A percentile compares a stretch with the other conserved stretches of the same genome.
Conservation (phyloP, 2,888 invertebrate genomes). For the Icerya purchasi region DNA sequence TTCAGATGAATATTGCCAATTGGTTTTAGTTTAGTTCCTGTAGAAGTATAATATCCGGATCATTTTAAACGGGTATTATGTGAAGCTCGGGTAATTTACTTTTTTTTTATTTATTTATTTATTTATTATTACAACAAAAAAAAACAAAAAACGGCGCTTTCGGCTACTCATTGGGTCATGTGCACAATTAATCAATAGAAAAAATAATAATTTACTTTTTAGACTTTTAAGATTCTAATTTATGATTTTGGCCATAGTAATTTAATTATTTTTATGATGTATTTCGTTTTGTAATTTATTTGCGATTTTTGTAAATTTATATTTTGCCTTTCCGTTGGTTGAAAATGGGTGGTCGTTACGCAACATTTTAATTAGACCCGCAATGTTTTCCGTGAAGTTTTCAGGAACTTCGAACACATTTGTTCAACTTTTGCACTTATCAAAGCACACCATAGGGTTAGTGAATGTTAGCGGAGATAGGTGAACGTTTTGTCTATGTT, state of each 20-base stretch:
- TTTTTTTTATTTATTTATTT: too few species aligned
- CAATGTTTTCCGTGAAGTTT: background rate
- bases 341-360: background rate
- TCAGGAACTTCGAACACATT: background rate
- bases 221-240: background rate
- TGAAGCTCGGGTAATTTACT: background rate
- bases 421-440: background rate
- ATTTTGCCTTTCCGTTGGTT: too few species aligned
- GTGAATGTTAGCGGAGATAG: background rate
- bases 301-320: background rate
- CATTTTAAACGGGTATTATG: background rate
- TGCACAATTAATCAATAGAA: too few species aligned
- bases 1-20: background rate
- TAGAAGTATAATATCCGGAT: background rate
- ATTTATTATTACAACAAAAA: too few species aligned
- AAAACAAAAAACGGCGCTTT: too few species aligned
- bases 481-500: background rate
- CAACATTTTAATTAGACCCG: background rate
- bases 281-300: background rate
- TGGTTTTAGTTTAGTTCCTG: background rate
- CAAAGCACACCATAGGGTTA: background rate
- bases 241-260: background rate
- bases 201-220: too few species aligned
- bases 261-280: background rate
- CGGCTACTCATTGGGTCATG: too few species aligned